Conservation (phyloP, 2,888 invertebrate species). For the Epistrophella euchroma region DNA sequence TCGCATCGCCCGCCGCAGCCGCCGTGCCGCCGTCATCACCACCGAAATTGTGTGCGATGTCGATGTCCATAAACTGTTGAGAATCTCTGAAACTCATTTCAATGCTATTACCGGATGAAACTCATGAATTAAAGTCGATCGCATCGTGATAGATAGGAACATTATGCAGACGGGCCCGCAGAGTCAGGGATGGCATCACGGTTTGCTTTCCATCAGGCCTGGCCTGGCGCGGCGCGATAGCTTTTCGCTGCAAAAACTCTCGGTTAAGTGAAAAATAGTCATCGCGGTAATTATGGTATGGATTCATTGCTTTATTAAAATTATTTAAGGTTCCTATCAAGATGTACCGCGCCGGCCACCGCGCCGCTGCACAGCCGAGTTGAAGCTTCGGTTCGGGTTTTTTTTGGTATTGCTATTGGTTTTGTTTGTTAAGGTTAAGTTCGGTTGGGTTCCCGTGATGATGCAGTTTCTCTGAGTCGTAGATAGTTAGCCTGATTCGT, state of each 20-base stretch:
- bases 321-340: constrained; percentile 73
- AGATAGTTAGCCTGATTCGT: constrained; percentile 74
- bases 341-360: constrained; percentile 48
- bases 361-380: background rate
- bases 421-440: background rate
- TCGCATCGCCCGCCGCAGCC: background rate
- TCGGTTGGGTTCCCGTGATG: constrained; percentile 45
- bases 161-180: constrained; percentile 52
- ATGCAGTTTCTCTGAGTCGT: constrained; percentile 23
- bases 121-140: constrained; percentile 76
- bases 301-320: constrained; percentile 76
- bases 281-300: constrained; percentile 74
- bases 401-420: constrained; percentile 4
- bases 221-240: constrained; percentile 1
- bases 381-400: background rate
- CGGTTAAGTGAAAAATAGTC: constrained; percentile 74
- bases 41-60: constrained; percentile 25
- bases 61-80: constrained; percentile 60
- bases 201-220: constrained; percentile 18
- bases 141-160: constrained; percentile 72
- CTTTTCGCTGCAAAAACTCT: constrained; percentile 38
- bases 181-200: constrained; percentile 60
- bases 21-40: background rate
- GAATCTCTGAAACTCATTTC: constrained; percentile 64
- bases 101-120: constrained; percentile 72